Conservation (phyloP, 2,888 invertebrate species). For the Drosophila pseudotalamancana region DNA sequence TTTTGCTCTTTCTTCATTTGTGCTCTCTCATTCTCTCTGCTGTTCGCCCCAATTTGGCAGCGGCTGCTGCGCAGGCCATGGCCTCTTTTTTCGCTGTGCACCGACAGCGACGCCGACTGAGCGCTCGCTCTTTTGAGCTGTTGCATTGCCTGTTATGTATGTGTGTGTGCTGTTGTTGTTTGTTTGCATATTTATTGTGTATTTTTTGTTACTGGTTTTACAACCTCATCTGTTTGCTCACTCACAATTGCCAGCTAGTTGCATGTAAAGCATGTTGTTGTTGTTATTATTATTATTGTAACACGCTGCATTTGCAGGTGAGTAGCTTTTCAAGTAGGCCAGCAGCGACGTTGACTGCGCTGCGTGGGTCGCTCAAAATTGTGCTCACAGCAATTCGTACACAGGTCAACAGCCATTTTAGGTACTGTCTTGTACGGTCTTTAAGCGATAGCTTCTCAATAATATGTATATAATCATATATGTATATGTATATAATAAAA, state of each 20-base stretch:
- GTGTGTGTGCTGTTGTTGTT: slow-evolving; percentile 14
- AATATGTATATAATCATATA: not conserved
- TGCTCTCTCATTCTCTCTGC: slow-evolving; percentile 20
- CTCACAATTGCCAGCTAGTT: slow-evolving; percentile 43
- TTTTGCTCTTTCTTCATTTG: slow-evolving; percentile 13
- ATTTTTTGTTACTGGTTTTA: slow-evolving; percentile 56
- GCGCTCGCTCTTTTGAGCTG: slow-evolving; percentile 38
- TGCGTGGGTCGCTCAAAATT: slow-evolving; percentile 50
- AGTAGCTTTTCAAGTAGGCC: slow-evolving; percentile 63
- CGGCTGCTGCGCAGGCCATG: slow-evolving; percentile 55
- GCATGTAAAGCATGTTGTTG: slow-evolving; percentile 36
- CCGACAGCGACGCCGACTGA: slow-evolving; percentile 7
- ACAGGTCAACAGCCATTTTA: slow-evolving; percentile 52
- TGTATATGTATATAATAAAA: too few species aligned
- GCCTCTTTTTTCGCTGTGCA: slow-evolving; percentile 59
- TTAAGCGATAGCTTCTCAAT: slow-evolving; percentile 4
- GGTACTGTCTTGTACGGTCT: not conserved
- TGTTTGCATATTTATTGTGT: slow-evolving; percentile 64
- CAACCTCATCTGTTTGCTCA: slow-evolving; percentile 54
- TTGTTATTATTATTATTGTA: slow-evolving; percentile 27
- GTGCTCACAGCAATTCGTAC: slow-evolving; percentile 14
- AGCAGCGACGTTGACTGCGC: slow-evolving; percentile 30
- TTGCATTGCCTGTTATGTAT: slow-evolving; percentile 39
- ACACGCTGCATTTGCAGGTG: slow-evolving; percentile 51
- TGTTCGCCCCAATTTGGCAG: slow-evolving; percentile 63